These are phyloP conservation scores for Sinocyclocheilus anshuiensis DNA, from an alignment of 2,113 vertebrate genomes.

Conservation along the genomic window DNA sequence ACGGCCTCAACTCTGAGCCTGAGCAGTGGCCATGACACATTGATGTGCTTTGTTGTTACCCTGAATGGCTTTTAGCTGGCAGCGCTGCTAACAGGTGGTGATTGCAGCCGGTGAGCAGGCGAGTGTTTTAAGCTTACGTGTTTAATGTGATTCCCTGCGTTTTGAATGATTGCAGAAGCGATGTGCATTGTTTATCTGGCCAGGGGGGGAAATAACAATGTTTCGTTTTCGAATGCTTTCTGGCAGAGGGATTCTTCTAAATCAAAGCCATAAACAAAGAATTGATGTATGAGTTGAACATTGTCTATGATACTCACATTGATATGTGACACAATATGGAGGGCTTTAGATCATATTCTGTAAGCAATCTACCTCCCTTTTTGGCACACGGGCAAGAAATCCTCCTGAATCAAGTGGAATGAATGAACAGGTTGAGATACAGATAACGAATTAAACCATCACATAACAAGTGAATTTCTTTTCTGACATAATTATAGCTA, in stretches of 20 bases:
- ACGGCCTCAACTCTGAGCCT: slow-evolving; percentile 9
- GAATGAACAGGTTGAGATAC: not conserved
- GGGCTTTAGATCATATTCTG: slow-evolving; percentile 32
- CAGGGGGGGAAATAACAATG: not conserved
- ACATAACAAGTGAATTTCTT: not conserved
- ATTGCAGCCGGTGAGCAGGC: slow-evolving; percentile 44
- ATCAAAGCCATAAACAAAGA: slow-evolving; percentile 48
- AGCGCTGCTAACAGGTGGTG: slow-evolving; percentile 57
- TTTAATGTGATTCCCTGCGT: slow-evolving; percentile 58
- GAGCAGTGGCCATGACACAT: slow-evolving; percentile 59
- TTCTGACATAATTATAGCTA: not conserved
- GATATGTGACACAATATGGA: slow-evolving; percentile 38
- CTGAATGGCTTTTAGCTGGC: slow-evolving; percentile 55
- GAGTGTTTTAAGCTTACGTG: slow-evolving; percentile 46
- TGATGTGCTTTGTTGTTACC: slow-evolving; percentile 55
- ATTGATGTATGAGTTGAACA: slow-evolving; percentile 53
- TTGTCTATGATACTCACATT: slow-evolving; percentile 44
- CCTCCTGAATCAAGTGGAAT: not conserved
- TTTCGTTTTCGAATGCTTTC: slow-evolving; percentile 12
- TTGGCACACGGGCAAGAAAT: not conserved
- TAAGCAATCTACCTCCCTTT: not conserved
- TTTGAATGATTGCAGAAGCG: slow-evolving; percentile 22
- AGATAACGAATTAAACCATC: not conserved
- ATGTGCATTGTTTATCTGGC: slow-evolving; percentile 40
- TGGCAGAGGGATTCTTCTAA: slow-evolving; percentile 25